Evolutionary conservation across 2,797 vertebrate species (phyloP).

Genomic region (Sylvilagus floridanus): DNA sequence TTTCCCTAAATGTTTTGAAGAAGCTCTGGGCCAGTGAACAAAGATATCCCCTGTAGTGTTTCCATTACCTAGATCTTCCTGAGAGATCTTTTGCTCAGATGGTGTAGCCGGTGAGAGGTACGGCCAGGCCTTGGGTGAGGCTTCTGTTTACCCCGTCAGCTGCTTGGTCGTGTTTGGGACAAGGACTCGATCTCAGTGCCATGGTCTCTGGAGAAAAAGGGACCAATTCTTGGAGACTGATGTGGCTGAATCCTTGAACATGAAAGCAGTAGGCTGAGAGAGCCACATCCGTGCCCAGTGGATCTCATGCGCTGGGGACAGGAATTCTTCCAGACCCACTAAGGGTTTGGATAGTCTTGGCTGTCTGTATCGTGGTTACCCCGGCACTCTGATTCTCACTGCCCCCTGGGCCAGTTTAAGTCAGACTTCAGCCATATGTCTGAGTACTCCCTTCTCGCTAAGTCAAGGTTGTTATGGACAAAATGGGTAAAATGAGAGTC

Average conservation of each 20-base stretch:
- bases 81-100: background rate
- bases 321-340: background rate
- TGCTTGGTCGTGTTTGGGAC: background rate
- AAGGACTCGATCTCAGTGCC: background rate
- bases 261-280: background rate
- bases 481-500: background rate
- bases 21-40: no score
- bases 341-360: background rate
- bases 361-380: background rate
- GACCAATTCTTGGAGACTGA: background rate
- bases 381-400: background rate
- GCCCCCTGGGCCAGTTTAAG: background rate
- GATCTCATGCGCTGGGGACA: background rate
- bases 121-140: background rate
- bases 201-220: constrained; percentile 37
- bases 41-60: background rate
- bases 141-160: background rate
- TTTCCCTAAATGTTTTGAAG: no score
- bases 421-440: background rate
- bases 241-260: background rate
- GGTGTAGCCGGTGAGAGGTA: background rate
- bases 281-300: no score
- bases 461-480: background rate
- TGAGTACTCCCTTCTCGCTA: background rate
- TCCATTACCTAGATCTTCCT: background rate